A percentile compares a stretch with the other conserved stretches of the same genome.
These are phyloP conservation scores for Podotricha telesiphe DNA, from an alignment of 2,888 invertebrate genomes.

Conservation along the genomic window DNA sequence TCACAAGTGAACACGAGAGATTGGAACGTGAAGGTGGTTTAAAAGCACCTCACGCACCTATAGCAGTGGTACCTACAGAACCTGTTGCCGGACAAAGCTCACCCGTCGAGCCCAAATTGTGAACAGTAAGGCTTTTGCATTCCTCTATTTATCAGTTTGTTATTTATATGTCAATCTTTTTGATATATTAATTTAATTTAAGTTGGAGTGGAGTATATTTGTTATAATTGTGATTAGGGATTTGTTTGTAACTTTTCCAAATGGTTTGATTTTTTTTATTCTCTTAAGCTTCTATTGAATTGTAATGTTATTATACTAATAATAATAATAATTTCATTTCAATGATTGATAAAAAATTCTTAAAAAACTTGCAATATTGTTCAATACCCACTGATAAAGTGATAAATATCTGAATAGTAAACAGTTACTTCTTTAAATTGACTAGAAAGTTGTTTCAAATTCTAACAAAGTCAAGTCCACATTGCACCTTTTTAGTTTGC, in stretches of 20 bases:
- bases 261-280: slow-evolving; percentile 10
- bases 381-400: too few relatives aligned
- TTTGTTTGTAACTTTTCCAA: neutral
- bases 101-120: slow-evolving; percentile 54
- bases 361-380: too few relatives aligned
- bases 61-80: slow-evolving; percentile 31
- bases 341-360: too few relatives aligned
- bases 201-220: neutral
- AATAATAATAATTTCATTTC: too few relatives aligned
- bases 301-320: too few relatives aligned
- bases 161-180: neutral
- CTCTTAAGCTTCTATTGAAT: too few relatives aligned
- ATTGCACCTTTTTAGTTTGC: too few relatives aligned
- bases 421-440: too few relatives aligned
- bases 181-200: neutral
- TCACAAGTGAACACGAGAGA: slow-evolving; percentile 82
- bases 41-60: slow-evolving; percentile 49
- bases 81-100: slow-evolving; percentile 37
- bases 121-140: slow-evolving; percentile 42
- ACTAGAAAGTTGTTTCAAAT: too few relatives aligned
- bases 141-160: neutral
- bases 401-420: too few relatives aligned
- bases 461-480: too few relatives aligned
- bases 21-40: slow-evolving; percentile 66
- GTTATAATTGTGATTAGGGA: neutral